Conservation (phyloP, 1,140 invertebrate species). For the Drosophila oshimai region DNA sequence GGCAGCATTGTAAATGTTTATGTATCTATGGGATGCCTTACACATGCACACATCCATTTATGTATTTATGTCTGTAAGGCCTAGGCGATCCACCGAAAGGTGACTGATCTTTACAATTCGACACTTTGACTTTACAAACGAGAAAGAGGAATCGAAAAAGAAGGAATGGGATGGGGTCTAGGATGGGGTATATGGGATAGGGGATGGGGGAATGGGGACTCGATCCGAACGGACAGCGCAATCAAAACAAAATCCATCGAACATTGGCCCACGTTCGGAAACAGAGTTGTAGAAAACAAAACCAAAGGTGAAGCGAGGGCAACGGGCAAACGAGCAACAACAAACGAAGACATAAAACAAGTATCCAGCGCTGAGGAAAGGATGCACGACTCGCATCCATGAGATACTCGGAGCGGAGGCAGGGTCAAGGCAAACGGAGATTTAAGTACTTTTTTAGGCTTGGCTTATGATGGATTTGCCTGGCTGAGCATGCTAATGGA, state of each 20-base stretch:
- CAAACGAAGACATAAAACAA: slow-evolving; percentile 74
- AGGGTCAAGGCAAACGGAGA: slow-evolving; percentile 74
- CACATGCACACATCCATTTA: slow-evolving; percentile 35
- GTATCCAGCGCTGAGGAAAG: slow-evolving; percentile 46
- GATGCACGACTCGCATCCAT: neutral
- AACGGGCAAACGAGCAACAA: slow-evolving; percentile 13
- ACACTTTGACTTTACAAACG: slow-evolving; percentile 72
- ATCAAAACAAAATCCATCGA: slow-evolving; percentile 74
- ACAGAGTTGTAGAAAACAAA: slow-evolving; percentile 69
- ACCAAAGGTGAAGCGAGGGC: slow-evolving; percentile 62
- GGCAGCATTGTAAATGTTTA: slow-evolving; percentile 68
- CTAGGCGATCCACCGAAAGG: slow-evolving; percentile 56
- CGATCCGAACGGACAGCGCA: slow-evolving; percentile 41
- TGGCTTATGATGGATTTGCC: slow-evolving; percentile 71
- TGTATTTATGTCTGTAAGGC: slow-evolving; percentile 46
- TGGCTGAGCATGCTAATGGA: slow-evolving; percentile 72
- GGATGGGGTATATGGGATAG: neutral
- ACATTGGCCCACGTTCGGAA: slow-evolving; percentile 39
- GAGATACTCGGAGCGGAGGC: slow-evolving; percentile 25
- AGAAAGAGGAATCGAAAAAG: slow-evolving; percentile 25
- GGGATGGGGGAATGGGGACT: slow-evolving; percentile 2
- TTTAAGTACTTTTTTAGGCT: slow-evolving; percentile 53
- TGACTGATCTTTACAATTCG: slow-evolving; percentile 79
- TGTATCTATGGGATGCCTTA: slow-evolving; percentile 49
- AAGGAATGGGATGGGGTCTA: neutral